A percentile compares a stretch with the other conserved stretches of the same genome.
phyloP scores from a whole-genome alignment of 1,140 invertebrate species.

The Psix sp. region DNA sequence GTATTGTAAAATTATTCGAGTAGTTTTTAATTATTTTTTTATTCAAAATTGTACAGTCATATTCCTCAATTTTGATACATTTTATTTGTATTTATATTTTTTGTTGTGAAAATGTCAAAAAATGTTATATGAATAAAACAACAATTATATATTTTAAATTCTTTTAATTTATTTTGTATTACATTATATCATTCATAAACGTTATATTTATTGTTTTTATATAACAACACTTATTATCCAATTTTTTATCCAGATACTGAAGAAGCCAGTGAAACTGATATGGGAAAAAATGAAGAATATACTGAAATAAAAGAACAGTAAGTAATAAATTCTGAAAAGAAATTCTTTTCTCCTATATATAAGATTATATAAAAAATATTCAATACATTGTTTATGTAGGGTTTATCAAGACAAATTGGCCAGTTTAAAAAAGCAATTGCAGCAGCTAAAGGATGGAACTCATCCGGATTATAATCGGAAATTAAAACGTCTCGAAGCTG shows the following conservation, averaged over 20 bases:
- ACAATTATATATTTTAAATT: neutral
- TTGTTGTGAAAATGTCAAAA: no score
- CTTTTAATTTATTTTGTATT: neutral
- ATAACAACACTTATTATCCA: no score
- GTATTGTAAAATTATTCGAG: constrained; percentile 58
- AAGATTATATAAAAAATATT: constrained; percentile 4
- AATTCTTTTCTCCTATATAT: no score
- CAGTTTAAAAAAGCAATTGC: constrained; percentile 91
- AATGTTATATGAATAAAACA: no score
- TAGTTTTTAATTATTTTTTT: no score
- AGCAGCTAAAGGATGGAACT: constrained; percentile 90
- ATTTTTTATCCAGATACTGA: constrained; percentile 86
- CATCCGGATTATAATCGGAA: constrained; percentile 91
- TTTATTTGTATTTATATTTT: neutral
- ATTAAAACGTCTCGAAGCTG: constrained; percentile 88
- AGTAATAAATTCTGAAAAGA: no score
- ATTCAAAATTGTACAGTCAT: no score
- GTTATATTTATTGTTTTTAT: no score
- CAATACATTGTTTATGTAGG: constrained; percentile 76
- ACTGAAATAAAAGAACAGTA: constrained; percentile 95
- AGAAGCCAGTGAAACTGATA: constrained; percentile 93
- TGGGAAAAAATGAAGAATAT: constrained; percentile 87
- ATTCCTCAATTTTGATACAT: neutral
- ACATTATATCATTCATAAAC: no score
- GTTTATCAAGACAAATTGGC: constrained; percentile 96